Percentiles rank a stretch among this genome's conserved stretches.
Conservation (phyloP, 2,797 vertebrate species). For the Cirrhinus mrigala region DNA sequence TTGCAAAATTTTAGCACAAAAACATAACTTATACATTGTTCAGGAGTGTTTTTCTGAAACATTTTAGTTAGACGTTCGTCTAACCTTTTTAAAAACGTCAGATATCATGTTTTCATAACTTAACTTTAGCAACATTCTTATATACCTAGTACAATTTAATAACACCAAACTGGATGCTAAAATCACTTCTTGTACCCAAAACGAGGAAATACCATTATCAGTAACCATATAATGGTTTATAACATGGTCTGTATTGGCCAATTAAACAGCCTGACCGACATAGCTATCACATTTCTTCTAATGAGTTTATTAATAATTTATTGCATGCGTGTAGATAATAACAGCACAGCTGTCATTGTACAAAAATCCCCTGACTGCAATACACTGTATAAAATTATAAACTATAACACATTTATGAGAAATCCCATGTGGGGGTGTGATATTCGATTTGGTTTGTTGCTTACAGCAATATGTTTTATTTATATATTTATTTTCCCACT, state of each 20-base stretch:
- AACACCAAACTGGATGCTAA: not conserved
- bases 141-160: not conserved
- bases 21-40: no score
- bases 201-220: not conserved
- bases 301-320: not conserved
- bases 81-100: not conserved
- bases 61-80: not conserved
- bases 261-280: not conserved
- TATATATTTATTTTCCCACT: conserved; percentile 41
- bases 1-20: no score
- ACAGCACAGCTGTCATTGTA: not conserved
- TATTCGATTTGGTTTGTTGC: conserved; percentile 35
- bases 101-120: not conserved
- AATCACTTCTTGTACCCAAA: not conserved
- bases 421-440: not conserved
- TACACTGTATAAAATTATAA: not conserved
- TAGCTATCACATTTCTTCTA: not conserved
- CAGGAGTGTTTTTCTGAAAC: not conserved
- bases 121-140: not conserved
- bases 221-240: not conserved
- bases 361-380: not conserved
- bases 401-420: not conserved
- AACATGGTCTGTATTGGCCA: not conserved
- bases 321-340: not conserved
- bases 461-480: conserved; percentile 7